Evolutionary conservation across 1,140 invertebrate species (phyloP), one percentile per base, ranked within the genome.

Genomic region (Drosophila lini): DNA sequence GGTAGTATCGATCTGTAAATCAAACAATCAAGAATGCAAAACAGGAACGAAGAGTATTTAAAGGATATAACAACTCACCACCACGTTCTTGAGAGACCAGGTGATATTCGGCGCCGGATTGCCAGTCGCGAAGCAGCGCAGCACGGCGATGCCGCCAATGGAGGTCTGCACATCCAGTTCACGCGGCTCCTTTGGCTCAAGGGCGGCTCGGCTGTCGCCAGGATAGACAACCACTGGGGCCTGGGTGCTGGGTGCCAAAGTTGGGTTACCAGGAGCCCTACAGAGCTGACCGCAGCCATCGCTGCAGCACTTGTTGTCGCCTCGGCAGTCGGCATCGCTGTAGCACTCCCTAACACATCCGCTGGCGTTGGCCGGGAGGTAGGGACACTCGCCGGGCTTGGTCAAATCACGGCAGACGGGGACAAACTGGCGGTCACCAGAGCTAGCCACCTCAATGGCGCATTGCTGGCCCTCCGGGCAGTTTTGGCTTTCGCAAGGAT

Each of bases 251-350:
- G 84, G 81, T 5, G 69, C 62, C 25, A 45, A 60, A 5, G 80
- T 81, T 19, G 80, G 78, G 25, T 79, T 68, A 6, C 91, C 90
- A 11, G 96, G 96, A 69, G 92, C 93, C 0, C 96, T 90, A 85
- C 97, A 98, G 7, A 95, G 93, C 19, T 93, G 93, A 8, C 95
- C 95, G 84, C 97, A 98, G 40, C 96, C 96, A 78, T 95, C 96
- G 55, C 93, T 93, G 89, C 97, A 98, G 92, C 97, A 98, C 91
- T 98, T 98, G 76, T 94, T 93, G 8, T 95, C 94, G 28, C 94
- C 94, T 5, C 94, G 85, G 92, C 97, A 98, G 78, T 98, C 96
- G 0, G 96, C 96, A 91, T 98, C 97, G n/a, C 94, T 95, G 52
- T 94, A 92, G 90, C 97, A 98, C 86, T 97, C 95, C 15, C 93